Percentiles rank a stretch among this genome's conserved stretches.
Evolutionary conservation across 2,113 vertebrate genomes (phyloP).

Genomic region (Anguilla japonica): DNA sequence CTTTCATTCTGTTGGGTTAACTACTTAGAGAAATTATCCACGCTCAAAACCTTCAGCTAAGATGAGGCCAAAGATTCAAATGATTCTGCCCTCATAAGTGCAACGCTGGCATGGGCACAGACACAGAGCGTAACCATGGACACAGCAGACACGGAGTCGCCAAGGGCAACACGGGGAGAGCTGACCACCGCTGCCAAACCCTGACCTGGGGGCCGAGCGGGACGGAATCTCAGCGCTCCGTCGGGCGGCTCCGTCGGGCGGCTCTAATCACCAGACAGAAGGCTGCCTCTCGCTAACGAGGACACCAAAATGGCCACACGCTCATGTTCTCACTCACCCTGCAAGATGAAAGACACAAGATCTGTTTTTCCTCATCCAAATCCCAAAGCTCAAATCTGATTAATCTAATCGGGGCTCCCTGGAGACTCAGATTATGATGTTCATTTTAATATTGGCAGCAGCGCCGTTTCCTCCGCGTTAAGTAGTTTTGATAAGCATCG

Average conservation of each 20-base stretch:
- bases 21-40: too few species aligned
- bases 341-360: neutral
- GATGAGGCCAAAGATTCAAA: too few species aligned
- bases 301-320: neutral
- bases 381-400: slow-evolving; percentile 39
- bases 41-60: too few species aligned
- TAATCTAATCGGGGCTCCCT: slow-evolving; percentile 69
- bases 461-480: slow-evolving; percentile 78
- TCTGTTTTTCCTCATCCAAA: neutral
- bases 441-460: slow-evolving; percentile 75
- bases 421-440: slow-evolving; percentile 74
- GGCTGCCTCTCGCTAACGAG: neutral
- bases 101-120: too few species aligned
- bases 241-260: neutral
- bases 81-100: too few species aligned
- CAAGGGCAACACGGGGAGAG: too few species aligned
- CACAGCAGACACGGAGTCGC: too few species aligned
- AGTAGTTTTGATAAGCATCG: slow-evolving; percentile 72
- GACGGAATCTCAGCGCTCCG: neutral
- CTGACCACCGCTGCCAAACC: neutral
- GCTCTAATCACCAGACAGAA: neutral
- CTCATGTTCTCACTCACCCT: neutral
- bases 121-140: too few species aligned
- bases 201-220: neutral
- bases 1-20: too few species aligned